Evolutionary conservation across 2,888 invertebrate species (phyloP), one percentile per base, ranked within the genome.

Genomic region (Hesperia comma): DNA sequence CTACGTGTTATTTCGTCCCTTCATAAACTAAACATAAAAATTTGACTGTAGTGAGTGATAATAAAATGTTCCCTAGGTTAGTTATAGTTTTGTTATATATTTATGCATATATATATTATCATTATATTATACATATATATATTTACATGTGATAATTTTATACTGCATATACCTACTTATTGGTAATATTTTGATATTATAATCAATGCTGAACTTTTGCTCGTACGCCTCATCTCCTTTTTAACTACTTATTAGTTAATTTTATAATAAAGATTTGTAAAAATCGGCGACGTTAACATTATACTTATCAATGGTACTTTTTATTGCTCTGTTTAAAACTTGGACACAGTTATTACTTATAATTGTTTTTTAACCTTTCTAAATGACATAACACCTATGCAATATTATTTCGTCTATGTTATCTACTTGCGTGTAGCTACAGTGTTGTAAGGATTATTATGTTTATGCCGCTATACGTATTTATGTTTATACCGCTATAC

Each of bases 141-240:
- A 70, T 61, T 57, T 70, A 71, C 67, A 73, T 69, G 72, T 77
- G 73, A 78, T 82, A 81, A 79, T 84, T 84, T 81, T 82, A 75
- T 83, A 84, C 77, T 75, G 80, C 26, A 26, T 26, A 26, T 26
- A 26, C 26, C 26, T 80, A 51, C 51, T 26, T 51, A 80, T 82
- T 83, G 72, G 71, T 83, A 58, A 78, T 72, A 75, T 77, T 75
- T 77, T 80, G 77, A 80, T 80, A 81, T 73, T 78, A 75, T 74
- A 75, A 74, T 68, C 62, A 77, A 79, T 89, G 90, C 90, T 90
- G 90, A 84, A 87, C 90, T 89, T 90, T 88, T 87, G 74, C 87
- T 88, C 86, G 67, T 75, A 72, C 68, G 83, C 84, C 84, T 77
- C 73, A 78, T 78, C 79, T 83, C 78, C 82, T 80, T 80, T 83